Evolutionary conservation across 2,113 vertebrate species (phyloP).

Genomic region (Equus quagga): DNA sequence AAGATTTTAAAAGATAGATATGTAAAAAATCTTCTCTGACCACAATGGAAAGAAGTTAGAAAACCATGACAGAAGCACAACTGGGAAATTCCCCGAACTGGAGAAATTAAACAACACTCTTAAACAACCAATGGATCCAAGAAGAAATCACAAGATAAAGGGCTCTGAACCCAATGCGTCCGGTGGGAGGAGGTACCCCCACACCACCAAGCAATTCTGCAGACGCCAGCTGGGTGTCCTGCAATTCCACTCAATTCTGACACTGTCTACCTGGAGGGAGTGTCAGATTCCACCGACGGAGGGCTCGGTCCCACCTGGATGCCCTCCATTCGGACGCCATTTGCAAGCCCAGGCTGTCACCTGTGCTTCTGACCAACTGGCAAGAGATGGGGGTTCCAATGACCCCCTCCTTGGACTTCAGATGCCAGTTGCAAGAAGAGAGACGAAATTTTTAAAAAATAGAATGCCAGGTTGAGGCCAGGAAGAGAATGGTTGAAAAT

Average conservation of each 20-base stretch:
- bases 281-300: not conserved
- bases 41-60: not conserved
- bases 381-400: not conserved
- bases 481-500: not conserved
- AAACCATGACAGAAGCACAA: not conserved
- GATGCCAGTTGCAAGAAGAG: not conserved
- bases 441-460: not conserved
- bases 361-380: not conserved
- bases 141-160: not conserved
- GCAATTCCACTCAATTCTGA: not conserved
- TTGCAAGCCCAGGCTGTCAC: not conserved
- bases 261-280: not conserved
- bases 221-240: not conserved
- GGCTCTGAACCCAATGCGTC: not conserved
- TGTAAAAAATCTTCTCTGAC: not conserved
- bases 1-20: not conserved
- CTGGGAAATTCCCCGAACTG: not conserved
- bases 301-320: not conserved
- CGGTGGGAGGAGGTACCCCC: not conserved
- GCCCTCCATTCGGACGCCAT: too few relatives aligned
- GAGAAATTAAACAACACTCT: not conserved
- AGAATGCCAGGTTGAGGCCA: not conserved
- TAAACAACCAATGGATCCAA: not conserved
- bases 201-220: not conserved
- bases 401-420: not conserved